Conservation (phyloP, 2,888 invertebrate species). For the Phasia obesa region DNA sequence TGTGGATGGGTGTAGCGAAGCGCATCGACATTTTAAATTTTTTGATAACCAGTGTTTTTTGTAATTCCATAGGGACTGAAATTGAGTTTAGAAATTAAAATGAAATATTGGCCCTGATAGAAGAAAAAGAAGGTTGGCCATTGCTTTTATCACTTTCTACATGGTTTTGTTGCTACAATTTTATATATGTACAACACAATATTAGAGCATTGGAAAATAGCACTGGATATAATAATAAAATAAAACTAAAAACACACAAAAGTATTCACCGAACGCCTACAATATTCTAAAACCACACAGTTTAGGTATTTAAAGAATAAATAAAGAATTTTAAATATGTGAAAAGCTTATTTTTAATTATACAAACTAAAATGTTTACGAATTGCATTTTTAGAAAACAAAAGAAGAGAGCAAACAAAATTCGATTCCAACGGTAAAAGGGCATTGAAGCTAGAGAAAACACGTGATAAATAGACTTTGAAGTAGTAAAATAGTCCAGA, state of each 20-base stretch:
- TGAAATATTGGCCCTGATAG: too few relatives aligned
- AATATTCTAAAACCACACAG: conserved; percentile 31
- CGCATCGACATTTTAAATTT: too few relatives aligned
- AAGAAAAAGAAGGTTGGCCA: conserved; percentile 8
- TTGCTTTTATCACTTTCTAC: conserved; percentile 16
- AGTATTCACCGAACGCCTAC: conserved; percentile 46
- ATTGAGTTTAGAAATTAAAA: too few relatives aligned
- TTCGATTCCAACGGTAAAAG: neutral
- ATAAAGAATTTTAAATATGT: neutral
- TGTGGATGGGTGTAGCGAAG: too few relatives aligned
- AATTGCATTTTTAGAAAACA: too few relatives aligned
- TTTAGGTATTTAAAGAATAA: conserved; percentile 4
- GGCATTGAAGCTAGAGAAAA: neutral
- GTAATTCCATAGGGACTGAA: too few relatives aligned
- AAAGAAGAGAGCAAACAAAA: neutral
- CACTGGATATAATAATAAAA: conserved; percentile 34
- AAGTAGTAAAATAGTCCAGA: neutral
- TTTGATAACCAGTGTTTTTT: too few relatives aligned
- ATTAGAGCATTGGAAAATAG: conserved; percentile 48
- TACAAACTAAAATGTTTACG: neutral
- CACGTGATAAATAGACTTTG: conserved; percentile 47
- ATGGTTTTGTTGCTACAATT: neutral
- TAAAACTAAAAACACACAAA: conserved; percentile 2
- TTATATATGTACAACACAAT: conserved; percentile 24
- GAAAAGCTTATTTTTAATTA: neutral